Conservation (phyloP, 1,140 invertebrate genomes). For the Drosophila bipectinata region DNA sequence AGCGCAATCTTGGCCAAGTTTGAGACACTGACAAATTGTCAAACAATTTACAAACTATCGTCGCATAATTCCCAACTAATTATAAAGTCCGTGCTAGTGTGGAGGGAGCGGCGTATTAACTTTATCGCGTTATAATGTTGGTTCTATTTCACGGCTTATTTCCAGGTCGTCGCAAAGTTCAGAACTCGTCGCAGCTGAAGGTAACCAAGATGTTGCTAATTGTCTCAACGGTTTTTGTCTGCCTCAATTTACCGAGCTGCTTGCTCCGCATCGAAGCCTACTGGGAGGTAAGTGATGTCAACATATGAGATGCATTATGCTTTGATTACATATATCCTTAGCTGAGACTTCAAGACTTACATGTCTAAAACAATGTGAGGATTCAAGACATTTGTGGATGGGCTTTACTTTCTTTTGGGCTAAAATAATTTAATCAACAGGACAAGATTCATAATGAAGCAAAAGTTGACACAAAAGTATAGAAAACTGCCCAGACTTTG, state of each 20-base stretch:
- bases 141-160: not conserved
- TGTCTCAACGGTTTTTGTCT: slow-evolving; percentile 91
- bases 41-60: slow-evolving; percentile 41
- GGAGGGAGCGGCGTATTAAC: slow-evolving; percentile 14
- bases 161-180: slow-evolving; percentile 68
- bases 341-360: not conserved
- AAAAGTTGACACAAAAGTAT: too few species aligned
- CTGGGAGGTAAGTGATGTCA: slow-evolving; percentile 84
- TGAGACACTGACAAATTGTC: slow-evolving; percentile 43
- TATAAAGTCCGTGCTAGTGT: slow-evolving; percentile 21
- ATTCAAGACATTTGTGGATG: not conserved
- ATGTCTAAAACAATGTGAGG: not conserved
- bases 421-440: not conserved
- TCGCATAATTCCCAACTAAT: slow-evolving; percentile 42
- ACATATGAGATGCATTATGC: slow-evolving; percentile 1
- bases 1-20: slow-evolving; percentile 33
- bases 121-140: slow-evolving; percentile 4
- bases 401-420: not conserved
- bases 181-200: slow-evolving; percentile 87
- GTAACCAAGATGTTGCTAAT: slow-evolving; percentile 93
- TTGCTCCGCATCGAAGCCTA: slow-evolving; percentile 87
- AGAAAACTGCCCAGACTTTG: not conserved
- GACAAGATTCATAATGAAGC: not conserved
- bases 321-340: not conserved
- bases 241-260: slow-evolving; percentile 91